Base-by-base conservation (phyloP, 2,113 vertebrate species). In the Geococcyx californianus region DNA sequence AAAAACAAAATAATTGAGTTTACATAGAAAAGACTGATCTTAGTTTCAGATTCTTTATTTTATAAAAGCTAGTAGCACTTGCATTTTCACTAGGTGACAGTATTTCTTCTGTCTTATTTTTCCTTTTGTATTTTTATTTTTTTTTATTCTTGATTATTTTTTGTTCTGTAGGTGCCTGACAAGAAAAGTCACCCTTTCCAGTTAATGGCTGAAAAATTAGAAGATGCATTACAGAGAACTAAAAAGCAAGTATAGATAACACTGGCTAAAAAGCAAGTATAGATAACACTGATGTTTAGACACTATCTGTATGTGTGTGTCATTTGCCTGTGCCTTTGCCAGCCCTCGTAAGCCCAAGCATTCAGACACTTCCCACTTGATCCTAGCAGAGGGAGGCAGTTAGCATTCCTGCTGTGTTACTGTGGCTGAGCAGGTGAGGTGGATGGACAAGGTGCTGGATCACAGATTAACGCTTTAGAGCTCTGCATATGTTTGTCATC, bases 181-280 rank as follows among this genome's bases (percentile, higher is more conserved):
- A 6, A 73, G 82, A 89, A 89, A 85, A 70, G 47, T 86, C 89
- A 63, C 10, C 52, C 94, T 64, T 97, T 96, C 84, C 84, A 90
- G 34, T 62, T 94, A 90, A 94, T 84, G 44, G 51, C 0, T 86
- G 86, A 91, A 95, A 96, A 96, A 95, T 87, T 90, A 62, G 93
- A 97, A 93, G 54, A 59, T 3, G 20, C 76, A 2, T 73, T 94
- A 49, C 60, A 87, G 69, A 63, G 47, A 73, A 89, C 72, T 49
- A 92, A 73, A 78, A 85, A 94, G 26, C 60, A 95, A 70, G 47
- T 94, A 89, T 31, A 13, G 51, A 2, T 81, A 68, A n/a, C 45
- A 42, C 40, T n/a, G n/a, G n/a, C n/a, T n/a, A n/a, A n/a, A n/a
- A n/a, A n/a, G n/a, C n/a, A n/a, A n/a, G n/a, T n/a, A n/a, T n/a